phyloP scores from a whole-genome alignment of 2,888 invertebrate genomes.

The Melitaea athalia region DNA sequence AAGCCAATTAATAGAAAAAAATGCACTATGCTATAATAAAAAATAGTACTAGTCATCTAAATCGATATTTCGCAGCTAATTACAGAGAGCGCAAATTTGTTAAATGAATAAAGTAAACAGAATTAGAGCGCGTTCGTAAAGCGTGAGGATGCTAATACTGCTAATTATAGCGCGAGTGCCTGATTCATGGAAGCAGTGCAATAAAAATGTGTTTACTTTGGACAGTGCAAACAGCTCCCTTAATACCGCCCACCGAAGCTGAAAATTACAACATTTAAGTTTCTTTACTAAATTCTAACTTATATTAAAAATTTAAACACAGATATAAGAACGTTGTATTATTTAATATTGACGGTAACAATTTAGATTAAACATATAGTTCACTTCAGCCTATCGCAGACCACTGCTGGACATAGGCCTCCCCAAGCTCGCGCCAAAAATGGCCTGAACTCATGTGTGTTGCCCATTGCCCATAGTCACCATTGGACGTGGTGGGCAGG shows the following conservation, averaged over 20 bases:
- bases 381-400: no score
- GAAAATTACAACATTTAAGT: constrained; percentile 54
- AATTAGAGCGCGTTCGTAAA: constrained; percentile 62
- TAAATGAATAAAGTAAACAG: constrained; percentile 66
- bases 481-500: no score
- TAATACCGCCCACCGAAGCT: constrained; percentile 81
- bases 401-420: no score
- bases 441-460: no score
- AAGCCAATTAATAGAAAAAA: constrained; percentile 18
- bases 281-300: constrained; percentile 10
- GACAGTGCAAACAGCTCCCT: constrained; percentile 67
- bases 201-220: constrained; percentile 75
- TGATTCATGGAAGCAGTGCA: constrained; percentile 72
- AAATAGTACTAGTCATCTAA: constrained; percentile 25
- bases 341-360: not conserved
- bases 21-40: constrained; percentile 12
- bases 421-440: no score
- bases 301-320: not conserved
- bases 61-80: constrained; percentile 37
- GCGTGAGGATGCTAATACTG: constrained; percentile 65
- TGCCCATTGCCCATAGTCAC: no score
- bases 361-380: not conserved
- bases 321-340: not conserved
- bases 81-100: constrained; percentile 52
- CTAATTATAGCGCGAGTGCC: constrained; percentile 70